These are phyloP conservation scores for Eulacestoma nigropectus DNA, from an alignment of 2,113 vertebrate genomes.

Conservation along the genomic window DNA sequence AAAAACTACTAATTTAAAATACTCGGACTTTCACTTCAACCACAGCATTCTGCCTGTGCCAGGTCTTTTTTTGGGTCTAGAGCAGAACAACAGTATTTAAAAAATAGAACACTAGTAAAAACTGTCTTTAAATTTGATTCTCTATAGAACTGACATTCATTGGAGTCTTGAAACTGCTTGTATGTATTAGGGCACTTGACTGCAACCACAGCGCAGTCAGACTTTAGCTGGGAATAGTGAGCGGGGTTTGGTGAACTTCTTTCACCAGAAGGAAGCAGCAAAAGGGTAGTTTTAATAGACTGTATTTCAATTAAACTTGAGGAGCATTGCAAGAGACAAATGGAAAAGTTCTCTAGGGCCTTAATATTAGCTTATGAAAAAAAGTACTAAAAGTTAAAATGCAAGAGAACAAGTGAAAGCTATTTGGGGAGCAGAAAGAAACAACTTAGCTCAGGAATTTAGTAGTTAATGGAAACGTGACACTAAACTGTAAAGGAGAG, in stretches of 20 bases:
- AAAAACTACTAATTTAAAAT: neutral
- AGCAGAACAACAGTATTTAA: neutral
- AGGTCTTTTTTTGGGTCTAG: neutral
- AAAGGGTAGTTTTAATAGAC: neutral
- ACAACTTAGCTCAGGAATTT: neutral
- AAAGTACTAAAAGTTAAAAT: neutral
- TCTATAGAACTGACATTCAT: neutral
- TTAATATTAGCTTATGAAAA: neutral
- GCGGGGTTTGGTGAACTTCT: rapidly evolving
- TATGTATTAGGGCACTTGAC: neutral
- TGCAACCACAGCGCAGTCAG: neutral
- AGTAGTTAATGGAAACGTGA: neutral
- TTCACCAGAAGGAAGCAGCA: neutral
- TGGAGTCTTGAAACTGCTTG: neutral
- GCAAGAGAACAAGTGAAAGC: neutral
- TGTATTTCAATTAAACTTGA: neutral
- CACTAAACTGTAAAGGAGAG: neutral
- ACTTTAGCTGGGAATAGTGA: neutral
- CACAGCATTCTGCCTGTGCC: neutral
- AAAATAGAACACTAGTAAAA: neutral
- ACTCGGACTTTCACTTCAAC: neutral
- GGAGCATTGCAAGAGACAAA: neutral
- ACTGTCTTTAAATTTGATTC: neutral
- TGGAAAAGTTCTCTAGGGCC: neutral
- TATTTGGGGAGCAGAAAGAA: neutral